phyloP scores from a whole-genome alignment of 2,113 vertebrate genomes.

The Okapia johnstoni region DNA sequence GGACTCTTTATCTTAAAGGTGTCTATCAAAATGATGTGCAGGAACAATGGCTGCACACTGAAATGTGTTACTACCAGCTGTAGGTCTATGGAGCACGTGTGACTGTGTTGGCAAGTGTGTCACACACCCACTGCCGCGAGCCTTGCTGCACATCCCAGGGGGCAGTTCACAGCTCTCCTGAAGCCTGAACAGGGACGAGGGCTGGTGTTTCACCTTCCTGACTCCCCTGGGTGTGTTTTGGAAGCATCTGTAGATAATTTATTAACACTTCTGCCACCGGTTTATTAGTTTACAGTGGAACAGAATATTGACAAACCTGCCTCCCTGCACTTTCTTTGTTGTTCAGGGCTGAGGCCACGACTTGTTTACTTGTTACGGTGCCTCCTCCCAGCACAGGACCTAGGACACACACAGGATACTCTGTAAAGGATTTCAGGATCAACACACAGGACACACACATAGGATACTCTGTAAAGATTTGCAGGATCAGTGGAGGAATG shows the following conservation, averaged over 20 bases:
- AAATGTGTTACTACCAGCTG: not conserved
- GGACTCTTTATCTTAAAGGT: not conserved
- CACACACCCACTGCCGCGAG: rapidly evolving
- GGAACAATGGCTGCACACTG: not conserved
- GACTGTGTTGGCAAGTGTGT: no score
- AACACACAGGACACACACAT: no score
- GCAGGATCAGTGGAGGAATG: not conserved
- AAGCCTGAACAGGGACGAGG: not conserved
- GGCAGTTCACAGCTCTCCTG: not conserved
- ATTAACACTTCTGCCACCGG: not conserved
- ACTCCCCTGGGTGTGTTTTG: not conserved
- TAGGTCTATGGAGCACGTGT: not conserved
- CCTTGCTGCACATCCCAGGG: not conserved
- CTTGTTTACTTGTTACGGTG: not conserved
- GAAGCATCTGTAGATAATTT: not conserved
- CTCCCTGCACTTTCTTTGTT: not conserved
- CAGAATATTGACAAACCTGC: not conserved
- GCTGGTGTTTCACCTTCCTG: not conserved
- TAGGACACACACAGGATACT: not conserved
- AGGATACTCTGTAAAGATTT: not conserved
- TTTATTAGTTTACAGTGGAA: no score
- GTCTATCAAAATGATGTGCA: not conserved
- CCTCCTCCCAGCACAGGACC: not conserved
- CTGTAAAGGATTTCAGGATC: no score
- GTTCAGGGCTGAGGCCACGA: not conserved